These are phyloP conservation scores for Uloborus plumipes DNA, from an alignment of 2,888 invertebrate species.

Conservation along the genomic window DNA sequence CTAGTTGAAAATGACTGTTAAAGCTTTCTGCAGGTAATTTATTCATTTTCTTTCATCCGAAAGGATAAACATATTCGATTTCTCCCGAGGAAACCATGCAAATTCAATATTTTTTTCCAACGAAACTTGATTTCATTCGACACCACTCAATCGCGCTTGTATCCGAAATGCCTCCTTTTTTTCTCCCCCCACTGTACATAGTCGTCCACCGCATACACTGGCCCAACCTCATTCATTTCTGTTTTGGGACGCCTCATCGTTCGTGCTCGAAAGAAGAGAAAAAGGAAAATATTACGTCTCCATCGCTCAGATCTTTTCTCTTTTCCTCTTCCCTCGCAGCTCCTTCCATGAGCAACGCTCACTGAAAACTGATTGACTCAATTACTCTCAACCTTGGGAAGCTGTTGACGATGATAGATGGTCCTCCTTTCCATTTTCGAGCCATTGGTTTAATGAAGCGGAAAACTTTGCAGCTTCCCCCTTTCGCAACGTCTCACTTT, in stretches of 20 bases:
- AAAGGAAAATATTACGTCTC: slow-evolving; percentile 27
- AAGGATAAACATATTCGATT: too few species aligned
- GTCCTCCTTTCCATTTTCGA: slow-evolving; percentile 47
- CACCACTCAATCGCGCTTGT: slow-evolving; percentile 16
- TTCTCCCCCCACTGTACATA: background rate
- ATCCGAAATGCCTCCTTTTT: slow-evolving; percentile 18
- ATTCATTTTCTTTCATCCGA: too few species aligned
- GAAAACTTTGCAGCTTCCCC: slow-evolving; percentile 32
- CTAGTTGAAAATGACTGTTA: too few species aligned
- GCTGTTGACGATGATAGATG: slow-evolving; percentile 63
- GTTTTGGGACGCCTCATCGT: slow-evolving; percentile 48
- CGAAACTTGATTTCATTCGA: too few species aligned
- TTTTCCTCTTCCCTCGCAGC: slow-evolving; percentile 6
- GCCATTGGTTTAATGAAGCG: slow-evolving; percentile 63
- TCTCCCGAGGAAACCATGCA: too few species aligned
- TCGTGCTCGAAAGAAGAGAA: slow-evolving; percentile 20
- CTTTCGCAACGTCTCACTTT: slow-evolving; percentile 56
- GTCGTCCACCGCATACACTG: slow-evolving; percentile 4
- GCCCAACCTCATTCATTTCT: slow-evolving; percentile 22
- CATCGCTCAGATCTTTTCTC: slow-evolving; percentile 17
- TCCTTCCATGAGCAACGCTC: slow-evolving; percentile 52
- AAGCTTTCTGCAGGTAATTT: too few species aligned
- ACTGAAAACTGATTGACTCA: slow-evolving; percentile 65
- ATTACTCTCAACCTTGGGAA: slow-evolving; percentile 64
- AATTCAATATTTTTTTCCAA: too few species aligned